Evolutionary conservation across 2,113 vertebrate genomes (phyloP), one percentile per base, ranked within the genome.

Genomic region (Dasyprocta punctata): DNA sequence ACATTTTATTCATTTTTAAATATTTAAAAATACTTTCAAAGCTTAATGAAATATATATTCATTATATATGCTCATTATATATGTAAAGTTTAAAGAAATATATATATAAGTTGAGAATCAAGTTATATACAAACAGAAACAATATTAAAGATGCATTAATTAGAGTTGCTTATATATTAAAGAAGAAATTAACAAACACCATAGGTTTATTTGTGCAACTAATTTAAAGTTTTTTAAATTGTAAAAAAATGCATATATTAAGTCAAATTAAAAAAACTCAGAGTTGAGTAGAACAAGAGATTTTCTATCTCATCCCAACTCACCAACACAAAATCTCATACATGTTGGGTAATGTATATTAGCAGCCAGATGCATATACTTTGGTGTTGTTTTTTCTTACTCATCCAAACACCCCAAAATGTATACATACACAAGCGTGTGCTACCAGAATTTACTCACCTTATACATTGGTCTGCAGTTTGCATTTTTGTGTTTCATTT

Each of bases 181-280:
- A 77, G 12, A 94, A 6, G 83, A 95, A 89, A 84, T 81, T 71
- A 92, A 96, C 6, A 82, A 87, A 67, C 22, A 52, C 22, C 47
- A 41, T 16, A 14, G 90, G 1, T 61, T 91, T 84, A 78, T 52
- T 49, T 88, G 49, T 54, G 88, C 14, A 88, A 47, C 14, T 89
- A 86, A 77, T 83, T 67, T 49, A 16, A 94, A 69, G 10, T 41
- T 84, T 90, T 75, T 83, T 33, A 86, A 44, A 85, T 89, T 86
- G 20, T 0, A n/a, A 94, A 93, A 90, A 28, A 91, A 86, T 54
- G 14, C 36, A 54, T 30, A 3, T 12, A 61, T 28, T 28, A 28
- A 61, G 12, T 82, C n/a, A 63, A 69, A 56, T 95, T 95, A 4
- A 87, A 95, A 96, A 92, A 95, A 22, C 10, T 90, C 67, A 87